Base-by-base conservation (phyloP, 2,113 vertebrate genomes). In the Lepus europaeus region DNA sequence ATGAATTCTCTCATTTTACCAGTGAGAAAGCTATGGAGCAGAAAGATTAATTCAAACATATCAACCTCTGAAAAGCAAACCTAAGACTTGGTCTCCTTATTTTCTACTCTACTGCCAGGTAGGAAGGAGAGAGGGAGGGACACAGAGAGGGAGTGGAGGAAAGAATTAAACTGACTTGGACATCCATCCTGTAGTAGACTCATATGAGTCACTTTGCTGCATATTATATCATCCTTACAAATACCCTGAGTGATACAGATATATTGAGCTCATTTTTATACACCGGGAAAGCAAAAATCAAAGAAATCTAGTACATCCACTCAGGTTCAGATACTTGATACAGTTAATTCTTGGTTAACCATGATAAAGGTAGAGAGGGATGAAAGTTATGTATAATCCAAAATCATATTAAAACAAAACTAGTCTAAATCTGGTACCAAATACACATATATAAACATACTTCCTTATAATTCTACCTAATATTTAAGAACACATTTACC, bases 401-500 rank as follows among this genome's bases (percentile, higher is more conserved):
- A 96, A 89, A 68, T 9, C 63, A 64, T 56, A 90, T 95, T 93
- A 76, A 97, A 95, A 94, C 17, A 74, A 91, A 86, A 79, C 84
- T 74, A 92, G 49, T 68, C 36, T 83, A 49, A 95, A 87, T n/a
- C 66, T 89, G 5, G 45, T 91, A 93, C 33, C 82, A 95, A 95
- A 94, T 68, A 68, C 80, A 80, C 81, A 96, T 95, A 96, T 56
- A 77, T 36, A 90, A 91, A 95, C 87, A 89, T 70, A 90, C 72
- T 97, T 95, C 51, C 72, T 92, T 84, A 10, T 93, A 94, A 95
- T 94, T 93, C 95, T 91, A 78, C 89, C 93, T 96, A 97, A 97
- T 97, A 97, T 96, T 94, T 96, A 96, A 92, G 84, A 94, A 91
- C 95, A 93, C 93, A 97, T 87, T 96, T 91, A 93, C 87, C 83